Percentiles rank a stretch among this genome's conserved stretches.
phyloP scores from a whole-genome alignment of 2,113 vertebrate genomes.

The Amblyopsis rosae region DNA sequence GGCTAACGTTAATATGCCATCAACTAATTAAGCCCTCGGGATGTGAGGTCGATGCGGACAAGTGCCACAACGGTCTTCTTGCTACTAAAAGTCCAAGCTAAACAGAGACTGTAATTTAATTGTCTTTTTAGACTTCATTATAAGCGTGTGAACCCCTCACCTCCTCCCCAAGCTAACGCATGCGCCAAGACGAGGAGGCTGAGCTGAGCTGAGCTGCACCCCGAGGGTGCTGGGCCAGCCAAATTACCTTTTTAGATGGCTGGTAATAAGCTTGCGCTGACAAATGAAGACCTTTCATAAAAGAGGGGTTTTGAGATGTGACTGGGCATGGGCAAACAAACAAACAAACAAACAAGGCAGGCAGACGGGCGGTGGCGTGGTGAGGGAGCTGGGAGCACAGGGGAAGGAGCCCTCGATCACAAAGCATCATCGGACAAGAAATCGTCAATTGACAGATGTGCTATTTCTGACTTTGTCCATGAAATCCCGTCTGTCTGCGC shows the following conservation, averaged over 20 bases:
- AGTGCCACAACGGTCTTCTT: background rate
- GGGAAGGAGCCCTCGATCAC: background rate
- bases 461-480: background rate
- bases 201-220: constrained; percentile 13
- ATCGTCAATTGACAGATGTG: background rate
- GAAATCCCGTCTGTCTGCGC: background rate
- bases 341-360: constrained; percentile 19
- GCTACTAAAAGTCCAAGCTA: background rate
- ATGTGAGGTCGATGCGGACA: constrained; percentile 7
- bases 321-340: constrained; percentile 19
- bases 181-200: background rate
- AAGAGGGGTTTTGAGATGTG: constrained; percentile 15
- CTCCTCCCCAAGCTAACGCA: constrained; percentile 9
- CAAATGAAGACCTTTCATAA: constrained; percentile 49
- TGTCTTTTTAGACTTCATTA: constrained; percentile 2
- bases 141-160: constrained; percentile 12
- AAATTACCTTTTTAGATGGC: constrained; percentile 10
- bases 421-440: background rate
- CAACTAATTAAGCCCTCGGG: constrained; percentile 38
- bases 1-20: constrained; percentile 20
- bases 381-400: background rate
- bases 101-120: constrained; percentile 19
- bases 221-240: constrained; percentile 5
- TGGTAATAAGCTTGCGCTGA: constrained; percentile 30
- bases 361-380: constrained; percentile 3